Evolutionary conservation across 1,140 invertebrate genomes (phyloP).

Genomic region (Ceratosolen fusciceps): DNA sequence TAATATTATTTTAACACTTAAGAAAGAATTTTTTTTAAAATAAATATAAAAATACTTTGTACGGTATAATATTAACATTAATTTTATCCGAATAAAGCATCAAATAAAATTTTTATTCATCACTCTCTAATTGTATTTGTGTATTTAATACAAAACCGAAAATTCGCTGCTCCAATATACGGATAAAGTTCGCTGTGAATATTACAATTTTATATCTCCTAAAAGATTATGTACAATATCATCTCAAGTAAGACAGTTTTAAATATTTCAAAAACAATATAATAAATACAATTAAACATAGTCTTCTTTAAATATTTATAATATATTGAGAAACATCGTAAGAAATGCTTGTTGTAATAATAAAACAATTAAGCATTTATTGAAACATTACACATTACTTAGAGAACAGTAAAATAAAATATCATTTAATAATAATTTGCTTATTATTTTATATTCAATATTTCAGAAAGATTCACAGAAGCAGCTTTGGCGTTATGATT

Average conservation of each 20-base stretch:
- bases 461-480: not conserved
- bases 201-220: slow-evolving; percentile 5
- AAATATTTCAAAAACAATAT: slow-evolving; percentile 3
- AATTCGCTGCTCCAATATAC: slow-evolving; percentile 18
- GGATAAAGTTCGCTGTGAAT: not conserved
- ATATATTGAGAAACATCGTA: not conserved
- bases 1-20: not conserved
- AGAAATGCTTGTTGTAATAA: too few relatives aligned
- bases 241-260: not conserved
- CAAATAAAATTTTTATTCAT: not conserved
- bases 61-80: too few relatives aligned
- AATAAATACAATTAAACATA: not conserved
- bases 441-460: not conserved
- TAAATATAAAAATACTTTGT: not conserved
- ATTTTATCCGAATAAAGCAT: too few relatives aligned
- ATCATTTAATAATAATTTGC: not conserved
- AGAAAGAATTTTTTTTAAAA: not conserved
- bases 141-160: not conserved
- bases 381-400: not conserved
- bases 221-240: slow-evolving; percentile 28
- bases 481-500: not conserved
- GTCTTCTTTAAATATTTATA: not conserved
- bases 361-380: not conserved
- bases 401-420: not conserved
- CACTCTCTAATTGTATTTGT: too few relatives aligned